Conservation (phyloP, 1,140 invertebrate genomes). For the Lepeophtheirus salmonis region DNA sequence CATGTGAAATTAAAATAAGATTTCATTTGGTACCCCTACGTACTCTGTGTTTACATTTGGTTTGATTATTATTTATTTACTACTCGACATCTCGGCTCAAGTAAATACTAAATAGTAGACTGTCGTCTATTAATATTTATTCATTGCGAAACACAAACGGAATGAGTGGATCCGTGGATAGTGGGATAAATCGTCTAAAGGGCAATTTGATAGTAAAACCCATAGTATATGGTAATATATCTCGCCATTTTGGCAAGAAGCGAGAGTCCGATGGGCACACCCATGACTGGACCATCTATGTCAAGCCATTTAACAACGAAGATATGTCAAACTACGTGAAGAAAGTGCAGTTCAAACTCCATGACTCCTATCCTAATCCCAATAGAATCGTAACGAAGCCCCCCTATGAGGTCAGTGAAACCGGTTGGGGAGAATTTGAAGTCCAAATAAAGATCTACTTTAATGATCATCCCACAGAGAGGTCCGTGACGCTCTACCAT, state of each 20-base stretch:
- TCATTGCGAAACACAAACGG: not conserved
- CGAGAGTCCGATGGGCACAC: constrained; percentile 97
- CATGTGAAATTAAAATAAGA: too few relatives aligned
- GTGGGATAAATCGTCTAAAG: constrained; percentile 29
- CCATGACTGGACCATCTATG: constrained; percentile 95
- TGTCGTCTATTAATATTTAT: not conserved
- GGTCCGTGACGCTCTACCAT: constrained; percentile 85
- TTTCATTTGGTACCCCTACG: not conserved
- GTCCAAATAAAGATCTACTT: constrained; percentile 97
- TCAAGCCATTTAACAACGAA: constrained; percentile 80
- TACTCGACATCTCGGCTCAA: not conserved
- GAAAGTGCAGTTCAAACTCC: constrained; percentile 44
- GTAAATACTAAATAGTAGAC: not conserved
- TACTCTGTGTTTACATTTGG: not conserved
- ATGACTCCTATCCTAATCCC: constrained; percentile 63
- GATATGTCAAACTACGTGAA: constrained; percentile 90
- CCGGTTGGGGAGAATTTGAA: constrained; percentile 99
- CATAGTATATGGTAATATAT: constrained; percentile 89
- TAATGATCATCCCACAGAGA: constrained; percentile 73
- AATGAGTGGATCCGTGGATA: not conserved
- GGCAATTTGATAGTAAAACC: constrained; percentile 81
- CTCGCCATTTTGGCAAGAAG: constrained; percentile 87
- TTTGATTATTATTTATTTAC: not conserved
- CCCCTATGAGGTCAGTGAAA: constrained; percentile 87
- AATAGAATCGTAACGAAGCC: constrained; percentile 80